Conservation (phyloP, 2,888 invertebrate genomes). For the Epiblema foenella region DNA sequence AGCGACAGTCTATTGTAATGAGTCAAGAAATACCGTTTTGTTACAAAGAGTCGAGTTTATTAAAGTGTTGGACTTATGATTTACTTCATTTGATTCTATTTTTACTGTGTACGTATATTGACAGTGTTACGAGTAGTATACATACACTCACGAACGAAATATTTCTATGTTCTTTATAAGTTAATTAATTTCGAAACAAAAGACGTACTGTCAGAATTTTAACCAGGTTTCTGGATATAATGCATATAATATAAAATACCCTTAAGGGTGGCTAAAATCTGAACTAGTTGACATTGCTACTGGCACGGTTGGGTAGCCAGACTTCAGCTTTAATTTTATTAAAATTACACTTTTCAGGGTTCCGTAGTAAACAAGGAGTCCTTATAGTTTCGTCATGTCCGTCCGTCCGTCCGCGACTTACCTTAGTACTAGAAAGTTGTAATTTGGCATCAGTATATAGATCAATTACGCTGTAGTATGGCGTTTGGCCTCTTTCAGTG, state of each 20-base stretch:
- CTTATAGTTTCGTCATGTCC: too few relatives aligned
- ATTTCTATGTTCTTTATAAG: not conserved
- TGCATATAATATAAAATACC: not conserved
- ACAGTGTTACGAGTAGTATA: not conserved
- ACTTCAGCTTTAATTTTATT: not conserved
- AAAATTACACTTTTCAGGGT: too few relatives aligned
- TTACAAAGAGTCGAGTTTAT: constrained; percentile 37
- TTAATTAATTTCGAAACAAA: not conserved
- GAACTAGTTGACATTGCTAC: not conserved
- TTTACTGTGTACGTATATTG: not conserved
- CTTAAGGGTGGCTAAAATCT: not conserved
- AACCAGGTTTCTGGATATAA: not conserved
- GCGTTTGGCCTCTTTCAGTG: too few relatives aligned
- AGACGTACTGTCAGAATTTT: too few relatives aligned
- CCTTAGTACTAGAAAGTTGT: too few relatives aligned
- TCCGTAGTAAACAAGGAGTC: too few relatives aligned
- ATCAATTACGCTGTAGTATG: too few relatives aligned
- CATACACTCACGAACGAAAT: too few relatives aligned
- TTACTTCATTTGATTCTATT: constrained; percentile 27
- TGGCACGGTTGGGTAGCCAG: not conserved
- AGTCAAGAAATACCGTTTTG: constrained; percentile 45
- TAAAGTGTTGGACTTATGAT: constrained; percentile 37
- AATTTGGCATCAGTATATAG: too few relatives aligned
- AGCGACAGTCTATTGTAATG: constrained; percentile 51
- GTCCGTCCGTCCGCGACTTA: too few relatives aligned